Base-by-base conservation (phyloP, 2,888 invertebrate genomes). In the Gymnosoma rotundatum region DNA sequence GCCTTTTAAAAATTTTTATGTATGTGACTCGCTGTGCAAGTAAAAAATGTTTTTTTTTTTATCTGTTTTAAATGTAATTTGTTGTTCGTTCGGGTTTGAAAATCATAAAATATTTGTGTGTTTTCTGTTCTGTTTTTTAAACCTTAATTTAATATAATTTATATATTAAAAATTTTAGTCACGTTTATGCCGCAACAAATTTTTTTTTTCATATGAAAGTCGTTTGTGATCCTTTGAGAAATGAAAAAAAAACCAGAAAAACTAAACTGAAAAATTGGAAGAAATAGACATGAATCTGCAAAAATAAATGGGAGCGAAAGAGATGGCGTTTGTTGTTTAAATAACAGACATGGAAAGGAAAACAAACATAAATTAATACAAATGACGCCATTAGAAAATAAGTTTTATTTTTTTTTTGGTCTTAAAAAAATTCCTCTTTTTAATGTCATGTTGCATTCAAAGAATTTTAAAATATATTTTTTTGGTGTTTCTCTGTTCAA, bases 121-220 rank as follows among this genome's bases (percentile, higher is more conserved):
- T 14, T 78, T 74, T 78, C 6, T 73, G 45, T 73, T 70, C 76
- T 76, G 25, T 25, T 25, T 4, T 25, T 1, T 6, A 69, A 84
- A 45, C 58, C 76, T 73, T 76, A 81, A 78, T 78, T 76, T 69
- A 84, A 74, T 56, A 74, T 82, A 75, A 69, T 76, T 78, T 63
- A 21, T 76, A 63, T 76, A 69, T 86, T 86, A 61, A 50, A 85
- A 80, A 87, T 78, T 86, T 86, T 80, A 86, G 87, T 87, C 87
- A 87, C 87, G 87, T 87, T 83, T 75, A 50, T 80, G 78, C 83
- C 84, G 86, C 87, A 87, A 80, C 82, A 85, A 78, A 78, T 74
- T 85, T 78, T 70, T 36, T 42, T 21, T 66, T 32, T 42, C 42
- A 18, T 69, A 20, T 69, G 52, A 56, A 52, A 56, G 45, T 63